phyloP scores from a whole-genome alignment of 2,888 invertebrate species.

The Axea sp. region DNA sequence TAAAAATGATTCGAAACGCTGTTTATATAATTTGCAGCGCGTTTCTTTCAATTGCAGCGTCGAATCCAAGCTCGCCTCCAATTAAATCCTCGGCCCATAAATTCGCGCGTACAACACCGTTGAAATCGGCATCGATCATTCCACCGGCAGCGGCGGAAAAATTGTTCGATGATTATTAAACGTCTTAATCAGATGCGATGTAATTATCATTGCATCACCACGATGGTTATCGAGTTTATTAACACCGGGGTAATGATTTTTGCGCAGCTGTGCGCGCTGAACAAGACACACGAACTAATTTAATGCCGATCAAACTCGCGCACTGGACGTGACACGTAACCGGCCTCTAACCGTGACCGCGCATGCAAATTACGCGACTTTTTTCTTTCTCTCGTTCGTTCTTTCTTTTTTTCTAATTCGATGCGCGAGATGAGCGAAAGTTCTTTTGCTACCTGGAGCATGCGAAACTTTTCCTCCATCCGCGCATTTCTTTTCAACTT shows the following conservation, averaged over 20 bases:
- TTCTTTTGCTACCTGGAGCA: conserved; percentile 41
- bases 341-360: conserved; percentile 31
- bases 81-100: conserved; percentile 41
- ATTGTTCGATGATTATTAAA: conserved; percentile 28
- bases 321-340: conserved; percentile 29
- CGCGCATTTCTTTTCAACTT: too few relatives aligned
- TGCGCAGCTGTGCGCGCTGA: conserved; percentile 18
- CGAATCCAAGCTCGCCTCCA: conserved; percentile 10
- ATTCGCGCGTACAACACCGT: conserved; percentile 25
- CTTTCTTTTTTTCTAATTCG: conserved; percentile 31
- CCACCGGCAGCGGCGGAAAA: conserved; percentile 4
- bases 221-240: conserved; percentile 49
- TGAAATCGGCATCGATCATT: conserved; percentile 9
- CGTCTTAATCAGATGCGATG: conserved; percentile 28
- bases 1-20: not conserved
- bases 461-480: too few relatives aligned
- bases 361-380: conserved; percentile 40
- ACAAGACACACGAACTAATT: conserved; percentile 34
- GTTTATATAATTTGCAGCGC: not conserved
- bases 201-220: conserved; percentile 45
- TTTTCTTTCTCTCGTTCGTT: conserved; percentile 24
- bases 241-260: conserved; percentile 33
- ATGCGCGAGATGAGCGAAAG: conserved; percentile 43
- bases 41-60: conserved; percentile 2
- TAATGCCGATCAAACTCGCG: conserved; percentile 24